A percentile compares a stretch with the other conserved stretches of the same genome.
phyloP scores from a whole-genome alignment of 2,113 vertebrate species.

The Anarhynchus alexandrinus region DNA sequence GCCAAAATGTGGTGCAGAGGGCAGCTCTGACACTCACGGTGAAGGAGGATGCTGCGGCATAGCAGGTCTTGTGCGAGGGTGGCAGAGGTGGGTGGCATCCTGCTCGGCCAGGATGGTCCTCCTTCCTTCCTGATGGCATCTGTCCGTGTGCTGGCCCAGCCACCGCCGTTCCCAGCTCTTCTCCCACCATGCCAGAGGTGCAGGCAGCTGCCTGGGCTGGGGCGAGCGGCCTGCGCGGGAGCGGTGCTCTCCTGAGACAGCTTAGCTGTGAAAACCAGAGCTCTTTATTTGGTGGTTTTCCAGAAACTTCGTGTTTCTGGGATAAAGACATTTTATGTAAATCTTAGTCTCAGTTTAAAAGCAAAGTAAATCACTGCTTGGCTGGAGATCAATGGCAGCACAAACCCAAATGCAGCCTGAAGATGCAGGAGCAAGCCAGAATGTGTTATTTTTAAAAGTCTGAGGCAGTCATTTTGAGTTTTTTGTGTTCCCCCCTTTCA shows the following conservation, averaged over 20 bases:
- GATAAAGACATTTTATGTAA: background rate
- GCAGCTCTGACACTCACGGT: background rate
- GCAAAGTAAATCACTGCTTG: background rate
- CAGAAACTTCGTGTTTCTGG: background rate
- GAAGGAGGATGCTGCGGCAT: background rate
- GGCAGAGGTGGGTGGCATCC: background rate
- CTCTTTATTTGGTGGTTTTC: background rate
- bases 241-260: background rate
- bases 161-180: background rate
- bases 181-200: accelerated
- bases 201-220: background rate
- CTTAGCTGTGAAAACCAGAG: background rate
- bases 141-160: background rate
- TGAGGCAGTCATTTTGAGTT: background rate
- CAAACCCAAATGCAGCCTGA: background rate
- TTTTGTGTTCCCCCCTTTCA: accelerated
- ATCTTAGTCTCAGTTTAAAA: background rate
- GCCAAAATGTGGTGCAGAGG: background rate
- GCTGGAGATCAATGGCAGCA: background rate
- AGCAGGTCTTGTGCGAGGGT: background rate
- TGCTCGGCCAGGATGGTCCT: background rate
- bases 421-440: background rate
- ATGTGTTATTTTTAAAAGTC: background rate
- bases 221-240: background rate
- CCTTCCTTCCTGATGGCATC: background rate